These are phyloP conservation scores for Eupsittula cactorum DNA, from an alignment of 2,113 vertebrate species.

Conservation along the genomic window DNA sequence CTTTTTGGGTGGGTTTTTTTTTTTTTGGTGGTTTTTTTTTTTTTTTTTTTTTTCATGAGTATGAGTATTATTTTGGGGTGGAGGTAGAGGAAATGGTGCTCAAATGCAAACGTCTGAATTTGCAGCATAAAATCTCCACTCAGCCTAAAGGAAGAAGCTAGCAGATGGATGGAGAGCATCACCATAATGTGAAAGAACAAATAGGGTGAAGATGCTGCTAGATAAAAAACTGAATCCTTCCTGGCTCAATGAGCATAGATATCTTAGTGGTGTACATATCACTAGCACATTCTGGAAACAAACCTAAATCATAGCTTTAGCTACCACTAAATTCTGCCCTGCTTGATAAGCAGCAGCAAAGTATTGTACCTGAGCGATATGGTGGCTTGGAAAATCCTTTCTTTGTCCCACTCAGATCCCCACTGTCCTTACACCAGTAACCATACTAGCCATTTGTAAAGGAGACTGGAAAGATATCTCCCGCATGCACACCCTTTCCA, in stretches of 20 bases:
- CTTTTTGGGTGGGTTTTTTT: no score
- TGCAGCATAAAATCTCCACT: slow-evolving; percentile 19
- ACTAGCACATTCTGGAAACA: neutral
- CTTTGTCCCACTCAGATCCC: neutral
- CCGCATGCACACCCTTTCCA: neutral
- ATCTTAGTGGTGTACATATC: accelerated
- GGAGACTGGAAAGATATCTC: neutral
- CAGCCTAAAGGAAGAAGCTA: slow-evolving; percentile 26
- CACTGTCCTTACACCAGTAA: neutral
- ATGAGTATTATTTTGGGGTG: slow-evolving; percentile 21
- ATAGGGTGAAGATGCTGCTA: slow-evolving; percentile 18
- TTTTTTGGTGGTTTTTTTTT: no score
- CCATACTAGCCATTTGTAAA: neutral
- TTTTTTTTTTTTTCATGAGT: neutral
- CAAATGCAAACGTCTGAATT: slow-evolving; percentile 32
- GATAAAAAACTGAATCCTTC: slow-evolving; percentile 8
- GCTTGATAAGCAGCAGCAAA: neutral
- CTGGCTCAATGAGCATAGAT: neutral
- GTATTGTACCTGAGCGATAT: neutral
- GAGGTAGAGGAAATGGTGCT: slow-evolving; percentile 6
- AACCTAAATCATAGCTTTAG: neutral
- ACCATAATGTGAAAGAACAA: slow-evolving; percentile 13
- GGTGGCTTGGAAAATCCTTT: neutral
- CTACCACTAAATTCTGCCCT: neutral
- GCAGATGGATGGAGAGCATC: neutral